Evolutionary conservation across 2,797 vertebrate species (phyloP), one percentile per base, ranked within the genome.

Genomic region (Channa striata): DNA sequence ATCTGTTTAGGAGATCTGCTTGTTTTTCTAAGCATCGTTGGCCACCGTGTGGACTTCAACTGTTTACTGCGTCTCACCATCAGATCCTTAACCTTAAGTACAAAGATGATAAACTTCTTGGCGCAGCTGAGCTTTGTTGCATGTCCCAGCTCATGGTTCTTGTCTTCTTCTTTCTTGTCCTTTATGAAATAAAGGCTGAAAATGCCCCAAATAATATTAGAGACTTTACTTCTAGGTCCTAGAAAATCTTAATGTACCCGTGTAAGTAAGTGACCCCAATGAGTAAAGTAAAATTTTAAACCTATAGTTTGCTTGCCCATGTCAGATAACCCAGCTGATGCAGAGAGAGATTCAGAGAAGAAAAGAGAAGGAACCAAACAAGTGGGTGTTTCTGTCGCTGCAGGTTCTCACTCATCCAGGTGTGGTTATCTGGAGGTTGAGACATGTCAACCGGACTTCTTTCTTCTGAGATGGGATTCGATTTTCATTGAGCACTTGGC

Each of bases 11-110:
- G 70, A 81, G 79, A 92, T 93, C 87, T 81, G 77, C 82, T 85
- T 93, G 87, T 89, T 91, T 91, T 89, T 82, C 74, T 81, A 87
- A 91, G 91, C 85, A 80, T 89, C 84, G 59, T 70, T 91, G 91
- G 87, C 87, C 86, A 87, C 85, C 84, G 74, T 86, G 82, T 89
- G 85, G 82, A 86, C 70, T 68, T 62, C 37, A 23, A 46, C 76
- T 49, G 75, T 46, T 63, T 39, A 58, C 46, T 64, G 60, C 69
- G 58, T 74, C 84, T 74, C 73, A 71, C 80, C 65, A 81, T 85
- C 87, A 81, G 77, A 82, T 77, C 42, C 36, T 11, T 23, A 39
- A 52, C 57, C 34, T 10, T 53, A 82, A 20, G 78, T 57, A 74
- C 43, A 51, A 58, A 16, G 50, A 58, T 58, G 64, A 63, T 74